Evolutionary conservation across 1,140 invertebrate genomes (phyloP).

Genomic region (Liolophura sinensis): DNA sequence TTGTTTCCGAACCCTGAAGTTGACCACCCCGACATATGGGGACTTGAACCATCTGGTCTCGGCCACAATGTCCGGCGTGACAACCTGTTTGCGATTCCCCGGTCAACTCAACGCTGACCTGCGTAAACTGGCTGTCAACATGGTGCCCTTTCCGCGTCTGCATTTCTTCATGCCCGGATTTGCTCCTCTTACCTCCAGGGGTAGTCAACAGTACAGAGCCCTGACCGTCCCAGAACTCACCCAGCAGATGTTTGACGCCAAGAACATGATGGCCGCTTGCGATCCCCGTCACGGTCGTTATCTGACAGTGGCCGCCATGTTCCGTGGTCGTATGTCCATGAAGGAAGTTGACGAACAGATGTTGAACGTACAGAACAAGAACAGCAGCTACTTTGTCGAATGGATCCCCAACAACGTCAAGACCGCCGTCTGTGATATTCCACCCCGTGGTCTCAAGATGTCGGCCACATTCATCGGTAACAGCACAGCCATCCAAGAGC

Average conservation of each 20-base stretch:
- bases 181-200: constrained; percentile 67
- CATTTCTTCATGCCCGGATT: constrained; percentile 81
- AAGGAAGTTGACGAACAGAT: constrained; percentile 50
- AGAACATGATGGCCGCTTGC: constrained; percentile 75
- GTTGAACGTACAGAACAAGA: constrained; percentile 40
- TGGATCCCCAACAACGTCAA: constrained; percentile 92
- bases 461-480: constrained; percentile 76
- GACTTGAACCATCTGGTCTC: constrained; percentile 66
- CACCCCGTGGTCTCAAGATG: constrained; percentile 87
- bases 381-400: constrained; percentile 80
- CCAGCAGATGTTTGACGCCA: constrained; percentile 71
- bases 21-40: constrained; percentile 69
- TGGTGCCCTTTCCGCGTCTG: constrained; percentile 68
- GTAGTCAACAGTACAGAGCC: constrained; percentile 59
- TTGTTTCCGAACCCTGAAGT: constrained; percentile 86
- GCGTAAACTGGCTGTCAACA: constrained; percentile 80
- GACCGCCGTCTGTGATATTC: constrained; percentile 88
- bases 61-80: constrained; percentile 73
- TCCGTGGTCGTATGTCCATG: constrained; percentile 70
- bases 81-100: constrained; percentile 77
- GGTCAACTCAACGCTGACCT: constrained; percentile 84
- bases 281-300: constrained; percentile 68
- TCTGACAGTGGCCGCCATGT: constrained; percentile 82
- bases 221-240: constrained; percentile 62
- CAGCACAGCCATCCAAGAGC: constrained; percentile 72